Conservation (phyloP, 53 echinoderm and acorn worm species). For the Arbacia lixula region DNA sequence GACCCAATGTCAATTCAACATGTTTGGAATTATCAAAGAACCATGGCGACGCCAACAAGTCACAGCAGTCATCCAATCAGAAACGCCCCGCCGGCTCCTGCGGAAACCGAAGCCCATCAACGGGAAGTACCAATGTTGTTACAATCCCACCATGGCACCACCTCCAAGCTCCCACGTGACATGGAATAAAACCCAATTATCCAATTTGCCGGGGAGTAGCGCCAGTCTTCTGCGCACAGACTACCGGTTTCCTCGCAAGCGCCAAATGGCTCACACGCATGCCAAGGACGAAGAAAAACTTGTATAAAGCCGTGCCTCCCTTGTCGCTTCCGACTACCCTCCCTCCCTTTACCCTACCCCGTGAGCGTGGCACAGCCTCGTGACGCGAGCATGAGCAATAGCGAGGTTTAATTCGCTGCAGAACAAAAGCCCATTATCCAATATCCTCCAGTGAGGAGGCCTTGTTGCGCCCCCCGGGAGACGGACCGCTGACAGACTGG, state of each 20-base stretch:
- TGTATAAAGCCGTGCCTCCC: too few relatives aligned
- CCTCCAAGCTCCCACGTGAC: not conserved
- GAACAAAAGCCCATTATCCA: constrained; percentile 58
- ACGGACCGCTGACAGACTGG: constrained; percentile 15
- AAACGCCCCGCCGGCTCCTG: constrained; percentile 2
- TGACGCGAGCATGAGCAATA: constrained; percentile 27
- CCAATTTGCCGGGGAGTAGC: constrained; percentile 28
- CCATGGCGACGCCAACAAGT: not conserved
- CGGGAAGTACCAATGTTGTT: constrained; percentile 9
- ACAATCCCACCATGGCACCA: not conserved
- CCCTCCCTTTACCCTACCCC: not conserved
- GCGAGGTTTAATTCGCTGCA: constrained; percentile 45
- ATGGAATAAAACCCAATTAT: constrained; percentile 44
- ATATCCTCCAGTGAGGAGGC: constrained; percentile 25
- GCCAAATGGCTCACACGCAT: constrained; percentile 1
- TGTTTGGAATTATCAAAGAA: too few relatives aligned
- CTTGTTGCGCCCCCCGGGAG: not conserved
- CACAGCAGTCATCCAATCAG: constrained; percentile 1
- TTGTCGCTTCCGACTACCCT: too few relatives aligned
- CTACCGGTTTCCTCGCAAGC: not conserved
- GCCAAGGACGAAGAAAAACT: too few relatives aligned
- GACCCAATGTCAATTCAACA: too few relatives aligned
- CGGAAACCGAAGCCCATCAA: constrained; percentile 11
- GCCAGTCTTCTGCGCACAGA: constrained; percentile 26
- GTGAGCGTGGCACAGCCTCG: not conserved